These are phyloP conservation scores for Lycaon pictus DNA, from an alignment of 2,113 vertebrate genomes.

Conservation along the genomic window DNA sequence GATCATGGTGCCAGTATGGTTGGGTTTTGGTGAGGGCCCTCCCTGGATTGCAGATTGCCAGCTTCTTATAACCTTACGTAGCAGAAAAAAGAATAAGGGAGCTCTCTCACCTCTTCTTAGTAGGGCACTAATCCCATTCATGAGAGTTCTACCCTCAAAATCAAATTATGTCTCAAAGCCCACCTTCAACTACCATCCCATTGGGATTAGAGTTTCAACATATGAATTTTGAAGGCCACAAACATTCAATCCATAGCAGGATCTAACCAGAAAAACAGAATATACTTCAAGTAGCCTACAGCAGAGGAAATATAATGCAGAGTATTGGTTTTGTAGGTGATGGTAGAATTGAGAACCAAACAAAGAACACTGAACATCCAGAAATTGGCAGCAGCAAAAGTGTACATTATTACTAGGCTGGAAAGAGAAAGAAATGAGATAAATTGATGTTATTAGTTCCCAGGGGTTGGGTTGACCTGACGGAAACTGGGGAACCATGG, in stretches of 20 bases:
- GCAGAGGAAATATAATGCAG: background rate
- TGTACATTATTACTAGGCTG: background rate
- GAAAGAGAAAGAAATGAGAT: background rate
- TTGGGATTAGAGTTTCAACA: background rate
- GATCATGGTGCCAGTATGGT: background rate
- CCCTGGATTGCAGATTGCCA: background rate
- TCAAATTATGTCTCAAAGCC: background rate
- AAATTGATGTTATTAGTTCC: background rate
- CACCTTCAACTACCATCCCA: background rate
- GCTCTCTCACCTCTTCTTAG: background rate
- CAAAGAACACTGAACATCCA: background rate
- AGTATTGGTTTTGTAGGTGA: background rate
- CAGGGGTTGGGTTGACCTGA: background rate
- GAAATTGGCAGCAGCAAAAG: background rate
- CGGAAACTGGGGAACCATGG: conserved; percentile 23
- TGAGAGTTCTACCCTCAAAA: background rate
- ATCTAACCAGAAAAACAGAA: background rate
- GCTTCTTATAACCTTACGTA: background rate
- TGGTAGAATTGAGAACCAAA: background rate
- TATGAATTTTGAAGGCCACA: background rate
- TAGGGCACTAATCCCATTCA: background rate
- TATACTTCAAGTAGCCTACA: background rate
- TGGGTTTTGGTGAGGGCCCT: background rate
- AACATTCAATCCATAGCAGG: background rate
- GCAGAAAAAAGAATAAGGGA: background rate